Conservation (phyloP, 2,888 invertebrate genomes). For the Nomada goodeniana region DNA sequence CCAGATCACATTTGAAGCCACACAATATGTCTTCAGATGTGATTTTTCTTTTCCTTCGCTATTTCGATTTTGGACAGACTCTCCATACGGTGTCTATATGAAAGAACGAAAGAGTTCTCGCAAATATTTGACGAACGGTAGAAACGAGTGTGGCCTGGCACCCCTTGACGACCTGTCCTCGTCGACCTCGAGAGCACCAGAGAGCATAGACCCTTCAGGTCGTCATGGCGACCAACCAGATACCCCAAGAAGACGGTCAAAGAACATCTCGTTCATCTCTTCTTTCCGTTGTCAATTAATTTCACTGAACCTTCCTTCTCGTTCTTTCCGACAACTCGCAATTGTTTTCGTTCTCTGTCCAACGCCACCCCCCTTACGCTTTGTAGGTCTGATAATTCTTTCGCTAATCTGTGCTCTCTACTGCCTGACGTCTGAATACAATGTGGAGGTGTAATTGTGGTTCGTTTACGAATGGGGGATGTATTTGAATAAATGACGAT, state of each 20-base stretch:
- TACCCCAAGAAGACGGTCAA: constrained; percentile 33
- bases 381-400: too few species aligned
- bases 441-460: too few species aligned
- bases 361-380: background rate
- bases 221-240: constrained; percentile 49
- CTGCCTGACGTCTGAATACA: too few species aligned
- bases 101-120: constrained; percentile 17
- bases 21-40: too few species aligned
- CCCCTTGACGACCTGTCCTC: constrained; percentile 32
- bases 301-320: background rate
- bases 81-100: background rate
- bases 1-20: too few species aligned
- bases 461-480: too few species aligned
- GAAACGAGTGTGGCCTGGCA: constrained; percentile 32
- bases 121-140: constrained; percentile 19
- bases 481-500: too few species aligned
- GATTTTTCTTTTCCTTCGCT: too few species aligned
- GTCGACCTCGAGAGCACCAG: constrained; percentile 36
- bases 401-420: too few species aligned
- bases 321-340: background rate
- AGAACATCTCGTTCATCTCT: constrained; percentile 20
- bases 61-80: too few species aligned
- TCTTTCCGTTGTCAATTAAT: constrained; percentile 7
- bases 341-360: background rate
- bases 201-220: constrained; percentile 52